Base-by-base conservation (phyloP, 2,797 vertebrate species). In the Cygnus olor region DNA sequence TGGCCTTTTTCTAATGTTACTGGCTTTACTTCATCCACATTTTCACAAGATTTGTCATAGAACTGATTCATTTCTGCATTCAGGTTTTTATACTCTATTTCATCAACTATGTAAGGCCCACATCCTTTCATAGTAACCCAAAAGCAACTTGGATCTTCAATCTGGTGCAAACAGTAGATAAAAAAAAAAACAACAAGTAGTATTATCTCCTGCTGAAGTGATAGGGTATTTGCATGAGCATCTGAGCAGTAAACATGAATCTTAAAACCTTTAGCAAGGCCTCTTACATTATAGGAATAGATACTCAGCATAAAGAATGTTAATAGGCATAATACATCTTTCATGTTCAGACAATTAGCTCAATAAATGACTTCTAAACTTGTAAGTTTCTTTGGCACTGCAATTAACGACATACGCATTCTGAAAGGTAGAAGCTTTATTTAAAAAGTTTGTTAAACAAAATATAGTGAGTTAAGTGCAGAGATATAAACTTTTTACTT, bases 121-220 rank as follows among this genome's bases (percentile, higher is more conserved):
- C 21, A 79, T 36, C 96, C 97, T 95, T 97, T 97, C 93, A 97
- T 76, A 92, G 97, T 85, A 88, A 97, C 97, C 98, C 98, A 98
- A 92, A 98, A 98, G 88, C 97, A 98, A 77, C 79, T 88, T 32
- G 98, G 98, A 91, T 98, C 97, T 91, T 98, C 95, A 94, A 97
- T 73, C 98, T 98, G 45, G 14, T 5, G 19, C 17, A 85, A 88
- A 40, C n/a, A 34, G n/a, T 2, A 88, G 11, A 83, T 7, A 64
- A 92, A 47, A 47, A 63, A 63, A 61, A 61, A 9, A 88, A 17
- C 24, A 66, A 44, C 5, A 73, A 64, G 61, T 32, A 56, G 5
- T 18, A 44, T 24, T 47, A 56, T 44, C 4, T 11, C 10, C 42
- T 42, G 18, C 32, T 69, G 51, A 68, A 80, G 66, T 1, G 0